Base-by-base conservation (phyloP, 2,888 invertebrate species). In the Linnaemya tessellans region DNA sequence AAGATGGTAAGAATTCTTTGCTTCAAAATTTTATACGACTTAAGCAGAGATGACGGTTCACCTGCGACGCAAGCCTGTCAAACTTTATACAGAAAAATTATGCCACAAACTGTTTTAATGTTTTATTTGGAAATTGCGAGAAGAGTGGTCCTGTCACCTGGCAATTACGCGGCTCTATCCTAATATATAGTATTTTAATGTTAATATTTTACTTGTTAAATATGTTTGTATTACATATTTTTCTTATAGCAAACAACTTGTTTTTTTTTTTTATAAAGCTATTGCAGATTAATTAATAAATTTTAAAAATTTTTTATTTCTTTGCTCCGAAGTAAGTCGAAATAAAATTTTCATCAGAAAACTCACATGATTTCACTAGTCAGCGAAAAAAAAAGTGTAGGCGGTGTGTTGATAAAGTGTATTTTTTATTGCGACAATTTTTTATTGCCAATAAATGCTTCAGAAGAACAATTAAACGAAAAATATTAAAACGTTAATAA, bases 401-500 rank as follows among this genome's bases (percentile, higher is more conserved):
- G 58, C 58, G 77, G 41, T 58, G 56, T 78, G 65, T 67, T 71
- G 56, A 58, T 62, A 71, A 64, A 82, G 64, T 70, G 56, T 64
- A 11, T 46, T 43, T 62, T 54, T 64, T 65, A 43, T 35, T 80
- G 35, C 20, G 51, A 35, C 38, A 58, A 62, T 71, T 73, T 49
- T 65, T 35, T 56, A 46, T 41, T 58, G 56, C 13, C 64, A 80
- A 51, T 62, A 79, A 80, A 80, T 71, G 49, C 41, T 18, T 43
- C 43, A 20, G 56, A 56, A 65, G 30, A 75, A 65, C 75, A 43
- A 64, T 73, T 62, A 18, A 5, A 46, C 46, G 3, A 35, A 35
- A 73, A 73, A 60, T 60, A 60, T 60, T 60, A 73, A 60, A 70
- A 41, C 38, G 54, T 65, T 43, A 46, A 11, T 9, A 38, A 8